phyloP scores from a whole-genome alignment of 2,888 invertebrate species.

The Selenia dentaria region DNA sequence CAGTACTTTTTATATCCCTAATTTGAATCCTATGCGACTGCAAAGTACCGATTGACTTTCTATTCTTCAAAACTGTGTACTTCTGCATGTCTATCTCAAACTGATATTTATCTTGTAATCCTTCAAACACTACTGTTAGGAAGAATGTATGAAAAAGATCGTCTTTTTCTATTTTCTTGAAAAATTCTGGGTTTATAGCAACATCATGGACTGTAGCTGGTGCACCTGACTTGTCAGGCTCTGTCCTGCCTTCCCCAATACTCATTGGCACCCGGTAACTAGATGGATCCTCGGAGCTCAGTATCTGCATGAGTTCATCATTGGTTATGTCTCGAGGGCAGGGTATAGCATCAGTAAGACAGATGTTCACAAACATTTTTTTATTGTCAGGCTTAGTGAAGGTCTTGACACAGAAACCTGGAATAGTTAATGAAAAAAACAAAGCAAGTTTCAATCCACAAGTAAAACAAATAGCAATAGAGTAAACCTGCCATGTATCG shows the following conservation, averaged over 20 bases:
- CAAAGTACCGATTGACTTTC: conserved; percentile 89
- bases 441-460: too few species aligned
- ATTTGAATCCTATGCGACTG: conserved; percentile 91
- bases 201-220: conserved; percentile 92
- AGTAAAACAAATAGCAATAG: too few species aligned
- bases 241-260: conserved; percentile 91
- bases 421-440: conserved; percentile 29
- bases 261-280: conserved; percentile 95
- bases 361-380: conserved; percentile 95
- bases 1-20: conserved; percentile 83
- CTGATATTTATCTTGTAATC: conserved; percentile 89
- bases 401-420: conserved; percentile 93
- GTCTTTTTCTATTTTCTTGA: conserved; percentile 89
- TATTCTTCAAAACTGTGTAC: conserved; percentile 88
- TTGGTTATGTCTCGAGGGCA: conserved; percentile 88
- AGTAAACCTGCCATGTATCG: too few species aligned
- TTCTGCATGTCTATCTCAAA: conserved; percentile 87
- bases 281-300: conserved; percentile 88
- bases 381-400: conserved; percentile 86
- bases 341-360: conserved; percentile 91
- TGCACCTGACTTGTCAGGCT: conserved; percentile 90
- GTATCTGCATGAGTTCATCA: conserved; percentile 87
- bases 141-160: conserved; percentile 91
- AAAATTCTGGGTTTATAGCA: conserved; percentile 91
- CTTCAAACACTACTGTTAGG: conserved; percentile 91